phyloP scores from a whole-genome alignment of 2,797 vertebrate species.

The Sebastes vulpes region DNA sequence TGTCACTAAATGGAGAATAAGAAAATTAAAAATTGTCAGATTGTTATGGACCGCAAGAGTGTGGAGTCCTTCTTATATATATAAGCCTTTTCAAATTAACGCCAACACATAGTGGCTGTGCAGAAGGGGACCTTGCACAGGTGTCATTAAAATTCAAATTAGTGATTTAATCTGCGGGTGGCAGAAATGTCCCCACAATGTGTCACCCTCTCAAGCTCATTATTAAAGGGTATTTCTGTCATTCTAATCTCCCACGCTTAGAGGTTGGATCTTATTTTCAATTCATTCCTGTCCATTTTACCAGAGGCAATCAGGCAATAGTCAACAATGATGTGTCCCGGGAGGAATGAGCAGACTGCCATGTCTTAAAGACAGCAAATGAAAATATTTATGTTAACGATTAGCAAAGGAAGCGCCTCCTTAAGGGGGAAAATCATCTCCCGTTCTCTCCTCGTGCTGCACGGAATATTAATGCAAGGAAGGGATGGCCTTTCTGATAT shows the following conservation, averaged over 20 bases:
- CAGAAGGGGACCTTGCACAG: slow-evolving; percentile 19
- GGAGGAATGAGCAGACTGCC: slow-evolving; percentile 29
- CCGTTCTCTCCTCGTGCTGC: slow-evolving; percentile 38
- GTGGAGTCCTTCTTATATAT: not conserved
- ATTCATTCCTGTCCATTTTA: slow-evolving; percentile 35
- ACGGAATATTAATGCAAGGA: slow-evolving; percentile 75
- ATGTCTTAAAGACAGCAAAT: slow-evolving; percentile 67
- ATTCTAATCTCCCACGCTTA: slow-evolving; percentile 18
- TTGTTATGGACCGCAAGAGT: not conserved
- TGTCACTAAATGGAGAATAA: not conserved
- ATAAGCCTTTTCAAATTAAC: slow-evolving; percentile 15
- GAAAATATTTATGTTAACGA: slow-evolving; percentile 67
- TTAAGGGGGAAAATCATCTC: slow-evolving; percentile 64
- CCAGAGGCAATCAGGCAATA: slow-evolving; percentile 32
- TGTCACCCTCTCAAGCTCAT: slow-evolving; percentile 26
- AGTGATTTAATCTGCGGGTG: slow-evolving; percentile 54
- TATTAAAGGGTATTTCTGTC: slow-evolving; percentile 43
- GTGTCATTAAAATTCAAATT: slow-evolving; percentile 58
- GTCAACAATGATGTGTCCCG: slow-evolving; percentile 50
- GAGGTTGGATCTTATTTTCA: slow-evolving; percentile 26
- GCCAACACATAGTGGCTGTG: slow-evolving; percentile 11
- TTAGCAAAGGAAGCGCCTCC: slow-evolving; percentile 67
- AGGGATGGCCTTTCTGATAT: slow-evolving; percentile 62
- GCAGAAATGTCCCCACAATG: slow-evolving; percentile 19
- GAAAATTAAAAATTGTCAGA: slow-evolving; percentile 10